Evolutionary conservation across 2,797 vertebrate genomes (phyloP).

Genomic region (Vireo griseus): DNA sequence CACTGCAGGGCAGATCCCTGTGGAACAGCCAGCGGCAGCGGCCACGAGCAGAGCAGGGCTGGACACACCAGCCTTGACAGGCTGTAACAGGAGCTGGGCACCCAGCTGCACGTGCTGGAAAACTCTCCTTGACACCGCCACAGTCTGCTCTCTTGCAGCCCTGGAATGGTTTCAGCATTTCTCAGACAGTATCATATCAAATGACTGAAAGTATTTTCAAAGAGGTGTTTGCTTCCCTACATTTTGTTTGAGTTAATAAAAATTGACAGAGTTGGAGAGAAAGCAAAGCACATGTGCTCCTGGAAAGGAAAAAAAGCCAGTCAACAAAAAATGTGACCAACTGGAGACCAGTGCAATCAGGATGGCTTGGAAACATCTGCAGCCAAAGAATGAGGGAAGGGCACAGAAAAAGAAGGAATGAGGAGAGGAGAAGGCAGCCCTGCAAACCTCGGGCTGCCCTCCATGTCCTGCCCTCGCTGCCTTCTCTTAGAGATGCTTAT

Average conservation of each 20-base stretch:
- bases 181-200: constrained; percentile 51
- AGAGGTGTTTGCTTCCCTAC: constrained; percentile 3
- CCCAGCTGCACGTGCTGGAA: constrained; percentile 29
- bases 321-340: constrained; percentile 18
- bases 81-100: constrained; percentile 30
- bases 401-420: accelerated
- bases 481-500: background rate
- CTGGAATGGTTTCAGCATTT: constrained; percentile 36
- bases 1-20: background rate
- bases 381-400: background rate
- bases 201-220: constrained; percentile 37
- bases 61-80: background rate
- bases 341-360: background rate
- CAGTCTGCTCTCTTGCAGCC: background rate
- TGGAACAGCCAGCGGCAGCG: background rate
- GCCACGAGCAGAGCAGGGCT: background rate
- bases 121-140: background rate
- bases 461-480: background rate
- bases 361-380: background rate
- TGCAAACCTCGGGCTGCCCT: background rate
- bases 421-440: background rate
- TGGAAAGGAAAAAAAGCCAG: background rate
- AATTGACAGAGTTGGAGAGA: constrained; percentile 44
- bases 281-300: constrained; percentile 11
- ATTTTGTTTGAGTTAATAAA: constrained; percentile 23